phyloP scores from a whole-genome alignment of 2,113 vertebrate genomes.

The Lepisosteus osseus region DNA sequence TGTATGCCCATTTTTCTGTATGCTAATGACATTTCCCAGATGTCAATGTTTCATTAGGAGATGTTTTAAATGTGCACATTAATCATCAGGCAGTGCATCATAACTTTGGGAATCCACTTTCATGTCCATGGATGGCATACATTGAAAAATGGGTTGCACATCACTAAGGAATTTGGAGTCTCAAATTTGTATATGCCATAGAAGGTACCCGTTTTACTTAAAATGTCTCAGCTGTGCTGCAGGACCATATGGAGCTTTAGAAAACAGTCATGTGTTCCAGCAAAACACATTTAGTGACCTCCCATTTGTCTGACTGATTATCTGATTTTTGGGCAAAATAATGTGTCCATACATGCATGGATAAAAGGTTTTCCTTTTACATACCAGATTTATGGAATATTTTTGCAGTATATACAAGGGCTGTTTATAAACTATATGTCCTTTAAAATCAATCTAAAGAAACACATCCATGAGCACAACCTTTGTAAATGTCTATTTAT shows the following conservation, averaged over 20 bases:
- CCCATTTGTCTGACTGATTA: no score
- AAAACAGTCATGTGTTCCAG: background rate
- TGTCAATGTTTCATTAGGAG: background rate
- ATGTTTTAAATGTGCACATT: slow-evolving; percentile 1
- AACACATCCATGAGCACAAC: no score
- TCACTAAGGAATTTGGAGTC: background rate
- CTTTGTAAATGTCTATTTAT: no score
- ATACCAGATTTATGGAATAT: no score
- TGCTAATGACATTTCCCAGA: slow-evolving; percentile 3
- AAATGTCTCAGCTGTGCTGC: slow-evolving; percentile 6
- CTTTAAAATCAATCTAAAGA: no score
- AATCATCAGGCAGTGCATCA: background rate
- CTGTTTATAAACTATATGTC: no score
- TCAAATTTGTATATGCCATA: background rate
- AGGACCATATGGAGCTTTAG: background rate
- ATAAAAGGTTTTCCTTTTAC: no score
- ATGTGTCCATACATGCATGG: no score
- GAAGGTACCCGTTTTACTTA: slow-evolving; percentile 6
- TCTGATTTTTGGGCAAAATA: no score
- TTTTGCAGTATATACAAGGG: no score
- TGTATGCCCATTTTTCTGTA: background rate
- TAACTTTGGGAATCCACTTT: background rate
- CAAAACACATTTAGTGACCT: no score
- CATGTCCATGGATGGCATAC: background rate
- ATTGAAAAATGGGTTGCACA: background rate